Base-by-base conservation (phyloP, 2,113 vertebrate genomes). In the Regulus satrapa region DNA sequence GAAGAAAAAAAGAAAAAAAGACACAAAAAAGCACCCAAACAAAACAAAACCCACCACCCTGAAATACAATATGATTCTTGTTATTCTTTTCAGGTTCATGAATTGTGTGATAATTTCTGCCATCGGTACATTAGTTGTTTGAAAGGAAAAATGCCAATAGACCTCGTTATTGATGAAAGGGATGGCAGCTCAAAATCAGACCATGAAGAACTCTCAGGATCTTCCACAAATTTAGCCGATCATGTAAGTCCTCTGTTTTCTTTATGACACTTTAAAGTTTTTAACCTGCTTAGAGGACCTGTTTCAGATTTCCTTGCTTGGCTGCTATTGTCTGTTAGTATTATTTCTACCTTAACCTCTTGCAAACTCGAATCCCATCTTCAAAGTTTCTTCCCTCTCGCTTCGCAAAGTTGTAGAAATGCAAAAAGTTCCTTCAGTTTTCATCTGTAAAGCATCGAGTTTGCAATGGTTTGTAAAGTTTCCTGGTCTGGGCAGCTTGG, bases 61-160 rank as follows among this genome's bases (percentile, higher is more conserved):
- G 79, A 90, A 96, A 96, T 55, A 66, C 18, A 29, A 88, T 95
- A 88, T 90, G 36, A 73, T 74, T 48, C 54, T 38, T 59, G 38
- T 85, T 69, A 76, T 54, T 83, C 34, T 46, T 97, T 96, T 43
- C 94, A 99, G 99, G 99, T 99, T 97, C 99, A 99, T 63, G 99
- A 99, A 98, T 98, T 99, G 98, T 99, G 99, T 76, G 99, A 99
- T 98, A 99, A 99, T 98, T 99, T 99, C 98, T 99, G 99, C 98
- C 99, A 99, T 96, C 99, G 99, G 99, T 99, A 99, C 99, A 99
- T 99, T 98, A 99, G 99, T 95, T 99, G 99, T 98, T 99, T 99
- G 98, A 99, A 99, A 99, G 99, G 99, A 97, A 99, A 99, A 98
- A 99, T 99, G 99, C 99, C 99, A 97, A 99, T 99, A 98, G 99